Conservation (phyloP, 1,140 invertebrate genomes). For the Chlorops oryzae region DNA sequence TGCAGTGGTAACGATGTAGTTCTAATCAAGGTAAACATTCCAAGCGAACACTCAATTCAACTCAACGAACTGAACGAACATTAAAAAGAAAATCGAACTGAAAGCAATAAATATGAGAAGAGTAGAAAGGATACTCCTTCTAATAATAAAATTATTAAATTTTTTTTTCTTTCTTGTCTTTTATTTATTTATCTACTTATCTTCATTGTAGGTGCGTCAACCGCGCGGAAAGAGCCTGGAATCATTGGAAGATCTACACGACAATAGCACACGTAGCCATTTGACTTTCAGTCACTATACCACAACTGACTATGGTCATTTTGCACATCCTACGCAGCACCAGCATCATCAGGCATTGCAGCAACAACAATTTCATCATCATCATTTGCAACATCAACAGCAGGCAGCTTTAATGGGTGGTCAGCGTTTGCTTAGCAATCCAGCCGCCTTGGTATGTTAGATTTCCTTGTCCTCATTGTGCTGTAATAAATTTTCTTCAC, state of each 20-base stretch:
- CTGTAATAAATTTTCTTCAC: background rate
- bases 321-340: conserved; percentile 48
- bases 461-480: background rate
- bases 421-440: conserved; percentile 41
- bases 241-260: conserved; percentile 66
- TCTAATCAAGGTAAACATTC: conserved; percentile 44
- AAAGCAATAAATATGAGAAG: background rate
- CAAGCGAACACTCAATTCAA: no score
- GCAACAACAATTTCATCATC: conserved; percentile 47
- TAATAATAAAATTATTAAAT: background rate
- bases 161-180: background rate
- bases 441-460: conserved; percentile 27
- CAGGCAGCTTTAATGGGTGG: conserved; percentile 27
- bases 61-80: no score
- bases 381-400: conserved; percentile 29
- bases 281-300: conserved; percentile 54
- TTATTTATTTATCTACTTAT: conserved; percentile 1
- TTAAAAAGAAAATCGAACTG: no score
- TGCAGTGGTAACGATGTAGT: conserved; percentile 45
- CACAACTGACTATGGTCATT: conserved; percentile 43
- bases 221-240: conserved; percentile 77
- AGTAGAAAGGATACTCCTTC: background rate
- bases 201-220: conserved; percentile 51
- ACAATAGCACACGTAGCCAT: conserved; percentile 54
- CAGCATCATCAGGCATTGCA: conserved; percentile 47